These are phyloP conservation scores for Cryptocephalus moraei DNA, from an alignment of 2,888 invertebrate species.

Conservation along the genomic window DNA sequence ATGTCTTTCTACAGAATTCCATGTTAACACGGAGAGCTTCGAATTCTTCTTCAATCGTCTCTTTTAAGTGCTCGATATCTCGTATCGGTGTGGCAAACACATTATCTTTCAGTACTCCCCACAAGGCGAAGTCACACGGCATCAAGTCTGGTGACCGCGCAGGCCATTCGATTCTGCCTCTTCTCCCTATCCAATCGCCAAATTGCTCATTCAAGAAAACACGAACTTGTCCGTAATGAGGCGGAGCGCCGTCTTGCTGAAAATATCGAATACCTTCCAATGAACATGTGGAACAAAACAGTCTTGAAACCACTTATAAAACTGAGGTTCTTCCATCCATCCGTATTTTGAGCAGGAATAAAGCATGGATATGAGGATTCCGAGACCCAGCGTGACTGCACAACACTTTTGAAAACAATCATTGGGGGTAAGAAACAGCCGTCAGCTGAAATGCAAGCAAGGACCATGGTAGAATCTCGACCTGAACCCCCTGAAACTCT, in stretches of 20 bases:
- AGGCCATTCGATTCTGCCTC: too few species aligned
- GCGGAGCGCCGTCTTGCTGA: not conserved
- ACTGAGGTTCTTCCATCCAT: constrained; percentile 22
- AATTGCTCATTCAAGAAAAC: too few species aligned
- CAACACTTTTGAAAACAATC: constrained; percentile 20
- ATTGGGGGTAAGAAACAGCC: constrained; percentile 18
- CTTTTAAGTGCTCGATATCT: not conserved
- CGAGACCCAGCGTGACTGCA: constrained; percentile 17
- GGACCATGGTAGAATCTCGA: constrained; percentile 19
- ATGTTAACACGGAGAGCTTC: not conserved
- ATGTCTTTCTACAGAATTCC: not conserved
- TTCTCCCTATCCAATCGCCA: too few species aligned
- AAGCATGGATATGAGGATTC: constrained; percentile 15
- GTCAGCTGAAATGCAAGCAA: constrained; percentile 18
- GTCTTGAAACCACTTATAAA: constrained; percentile 12
- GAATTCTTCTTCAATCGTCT: not conserved
- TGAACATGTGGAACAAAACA: not conserved
- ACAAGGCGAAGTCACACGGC: not conserved
- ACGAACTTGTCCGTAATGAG: not conserved
- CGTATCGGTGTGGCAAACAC: not conserved
- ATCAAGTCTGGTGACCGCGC: not conserved
- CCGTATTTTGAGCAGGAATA: constrained; percentile 19
- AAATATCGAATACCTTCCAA: too few species aligned
- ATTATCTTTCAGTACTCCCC: not conserved
- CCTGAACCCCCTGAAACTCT: constrained; percentile 20